Base-by-base conservation (phyloP, 2,113 vertebrate genomes). In the Lutjanus erythropterus region DNA sequence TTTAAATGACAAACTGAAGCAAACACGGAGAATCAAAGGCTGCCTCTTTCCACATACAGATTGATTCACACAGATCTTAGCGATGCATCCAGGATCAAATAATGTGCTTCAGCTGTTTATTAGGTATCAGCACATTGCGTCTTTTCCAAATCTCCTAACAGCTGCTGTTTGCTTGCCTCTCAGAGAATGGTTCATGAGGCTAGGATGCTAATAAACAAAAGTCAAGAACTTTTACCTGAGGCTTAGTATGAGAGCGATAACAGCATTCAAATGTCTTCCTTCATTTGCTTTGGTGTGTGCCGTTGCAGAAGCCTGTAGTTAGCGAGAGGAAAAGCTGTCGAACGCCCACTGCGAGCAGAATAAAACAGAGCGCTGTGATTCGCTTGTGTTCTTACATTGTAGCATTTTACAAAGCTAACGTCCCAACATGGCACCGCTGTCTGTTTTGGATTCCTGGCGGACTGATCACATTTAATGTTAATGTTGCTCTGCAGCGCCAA, bases 401-500 rank as follows among this genome's bases (percentile, higher is more conserved):
- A 21, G 21, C 18, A 11, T 85, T 81, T 83, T 46, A 55, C 77
- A 81, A 62, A 67, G 70, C 77, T 39, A 66, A 84, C 76, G 42
- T 80, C 86, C 66, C 84, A 53, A 86, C 84, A 78, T 50, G 76
- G 50, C 66, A 86, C 71, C 23, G 72, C 71, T 87, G 86, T 89
- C 82, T 86, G 75, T 77, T 78, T 78, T 75, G 58, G 56, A 91
- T 80, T 84, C 87, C 89, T 82, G 27, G 61, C 0, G 81, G 86
- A 88, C 81, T 58, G 75, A 81, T 91, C 70, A 53, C 71, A 86
- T 88, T 60, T 77, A 81, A 81, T 77, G 81, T 89, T 90, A 80
- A 90, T 77, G 87, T 60, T 67, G 11, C 31, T 76, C 75, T 47
- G 71, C 71, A 21, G 83, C 33, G n/a, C 53, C 59, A 23, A 49